Percentiles rank a stretch among this genome's conserved stretches.
phyloP scores from a whole-genome alignment of 2,113 vertebrate genomes.

The Murina feae region DNA sequence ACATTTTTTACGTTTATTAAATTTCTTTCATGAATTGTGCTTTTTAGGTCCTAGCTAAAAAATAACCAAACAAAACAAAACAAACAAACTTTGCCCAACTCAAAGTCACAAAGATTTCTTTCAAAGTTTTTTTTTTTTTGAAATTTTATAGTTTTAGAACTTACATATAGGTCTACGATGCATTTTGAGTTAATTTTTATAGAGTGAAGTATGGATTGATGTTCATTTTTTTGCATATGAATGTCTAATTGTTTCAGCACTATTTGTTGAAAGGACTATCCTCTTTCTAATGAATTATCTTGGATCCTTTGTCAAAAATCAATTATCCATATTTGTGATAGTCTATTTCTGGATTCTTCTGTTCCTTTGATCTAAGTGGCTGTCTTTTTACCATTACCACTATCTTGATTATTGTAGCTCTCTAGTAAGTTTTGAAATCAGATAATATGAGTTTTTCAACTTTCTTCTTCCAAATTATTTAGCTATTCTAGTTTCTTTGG shows the following conservation, averaged over 20 bases:
- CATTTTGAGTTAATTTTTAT: constrained; percentile 28
- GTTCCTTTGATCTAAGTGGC: not conserved
- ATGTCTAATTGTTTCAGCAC: not conserved
- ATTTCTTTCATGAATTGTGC: not conserved
- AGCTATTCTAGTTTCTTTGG: not conserved
- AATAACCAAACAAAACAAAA: too few species aligned
- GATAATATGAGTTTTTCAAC: not conserved
- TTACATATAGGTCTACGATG: not conserved
- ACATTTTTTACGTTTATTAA: not conserved
- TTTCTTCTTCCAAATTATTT: constrained; percentile 11
- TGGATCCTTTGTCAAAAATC: not conserved
- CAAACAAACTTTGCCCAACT: not conserved
- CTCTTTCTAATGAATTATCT: not conserved
- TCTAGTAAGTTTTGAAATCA: not conserved
- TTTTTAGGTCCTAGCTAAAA: not conserved
- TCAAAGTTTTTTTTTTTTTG: not conserved
- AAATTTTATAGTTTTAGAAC: not conserved
- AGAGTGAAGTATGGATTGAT: not conserved
- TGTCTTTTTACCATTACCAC: not conserved
- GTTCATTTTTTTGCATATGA: not conserved
- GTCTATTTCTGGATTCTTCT: not conserved
- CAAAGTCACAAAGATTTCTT: not conserved
- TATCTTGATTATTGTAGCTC: not conserved
- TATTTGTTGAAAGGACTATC: not conserved
- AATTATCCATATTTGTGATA: not conserved